Evolutionary conservation across 2,888 invertebrate genomes (phyloP).

Genomic region (Deilephila elpenor): DNA sequence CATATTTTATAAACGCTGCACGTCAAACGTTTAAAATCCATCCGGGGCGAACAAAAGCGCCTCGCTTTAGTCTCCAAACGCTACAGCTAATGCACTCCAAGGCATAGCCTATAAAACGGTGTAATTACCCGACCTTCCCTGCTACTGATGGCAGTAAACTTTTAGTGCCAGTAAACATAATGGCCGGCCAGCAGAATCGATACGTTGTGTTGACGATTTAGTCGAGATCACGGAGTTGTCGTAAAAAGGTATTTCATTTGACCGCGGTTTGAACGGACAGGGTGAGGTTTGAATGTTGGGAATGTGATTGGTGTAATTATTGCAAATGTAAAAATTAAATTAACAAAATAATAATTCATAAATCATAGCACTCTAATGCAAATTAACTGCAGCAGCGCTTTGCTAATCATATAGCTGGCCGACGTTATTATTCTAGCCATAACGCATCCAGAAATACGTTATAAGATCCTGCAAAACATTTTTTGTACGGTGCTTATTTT

Average conservation of each 20-base stretch:
- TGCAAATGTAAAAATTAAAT: neutral
- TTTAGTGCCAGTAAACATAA: slow-evolving; percentile 65
- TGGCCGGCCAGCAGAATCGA: slow-evolving; percentile 35
- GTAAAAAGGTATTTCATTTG: neutral
- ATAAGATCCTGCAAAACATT: no score
- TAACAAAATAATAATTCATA: neutral
- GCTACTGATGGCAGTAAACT: slow-evolving; percentile 65
- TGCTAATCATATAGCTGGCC: no score
- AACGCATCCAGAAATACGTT: no score
- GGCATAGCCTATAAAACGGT: slow-evolving; percentile 24
- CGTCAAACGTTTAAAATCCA: slow-evolving; percentile 8
- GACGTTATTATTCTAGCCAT: no score
- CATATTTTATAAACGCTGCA: neutral
- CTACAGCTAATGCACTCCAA: slow-evolving; percentile 12
- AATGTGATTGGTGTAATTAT: neutral
- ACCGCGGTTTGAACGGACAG: neutral
- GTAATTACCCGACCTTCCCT: slow-evolving; percentile 65
- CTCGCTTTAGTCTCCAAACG: neutral
- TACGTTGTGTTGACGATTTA: slow-evolving; percentile 8
- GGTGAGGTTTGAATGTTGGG: neutral
- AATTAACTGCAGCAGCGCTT: no score
- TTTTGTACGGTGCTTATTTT: no score
- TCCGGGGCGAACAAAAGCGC: slow-evolving; percentile 2
- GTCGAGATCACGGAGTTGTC: neutral
- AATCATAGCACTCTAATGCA: no score